phyloP scores from a whole-genome alignment of 2,888 invertebrate genomes.

The Chalcosyrphus nemorum region DNA sequence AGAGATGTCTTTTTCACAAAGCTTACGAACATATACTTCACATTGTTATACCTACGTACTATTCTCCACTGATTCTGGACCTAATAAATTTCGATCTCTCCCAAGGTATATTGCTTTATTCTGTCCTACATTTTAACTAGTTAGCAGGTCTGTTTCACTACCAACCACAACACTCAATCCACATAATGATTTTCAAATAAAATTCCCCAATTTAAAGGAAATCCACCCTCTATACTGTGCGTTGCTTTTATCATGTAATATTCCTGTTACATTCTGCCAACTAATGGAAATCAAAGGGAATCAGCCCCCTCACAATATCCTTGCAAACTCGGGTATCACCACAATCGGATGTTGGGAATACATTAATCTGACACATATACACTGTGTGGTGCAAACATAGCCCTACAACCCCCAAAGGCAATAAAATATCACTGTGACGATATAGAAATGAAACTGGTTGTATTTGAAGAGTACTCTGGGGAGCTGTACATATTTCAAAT shows the following conservation, averaged over 20 bases:
- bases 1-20: no score
- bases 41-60: background rate
- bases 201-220: background rate
- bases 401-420: background rate
- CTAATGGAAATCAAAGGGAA: constrained; percentile 25
- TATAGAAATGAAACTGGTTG: constrained; percentile 15
- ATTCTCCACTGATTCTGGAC: background rate
- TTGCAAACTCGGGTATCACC: background rate
- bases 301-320: background rate
- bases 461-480: constrained; percentile 24
- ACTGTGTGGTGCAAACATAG: background rate
- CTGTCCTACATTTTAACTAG: background rate
- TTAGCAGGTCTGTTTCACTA: background rate
- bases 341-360: constrained; percentile 9
- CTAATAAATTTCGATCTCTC: background rate
- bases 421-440: constrained; percentile 29
- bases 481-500: constrained; percentile 19
- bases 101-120: background rate
- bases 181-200: background rate
- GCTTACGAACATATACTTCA: background rate
- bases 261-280: background rate
- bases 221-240: background rate
- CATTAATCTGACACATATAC: background rate
- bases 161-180: background rate
- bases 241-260: background rate